A percentile compares a stretch with the other conserved stretches of the same genome.
Evolutionary conservation across 2,888 invertebrate genomes (phyloP).

Genomic region (Ormyrus nitidulus): DNA sequence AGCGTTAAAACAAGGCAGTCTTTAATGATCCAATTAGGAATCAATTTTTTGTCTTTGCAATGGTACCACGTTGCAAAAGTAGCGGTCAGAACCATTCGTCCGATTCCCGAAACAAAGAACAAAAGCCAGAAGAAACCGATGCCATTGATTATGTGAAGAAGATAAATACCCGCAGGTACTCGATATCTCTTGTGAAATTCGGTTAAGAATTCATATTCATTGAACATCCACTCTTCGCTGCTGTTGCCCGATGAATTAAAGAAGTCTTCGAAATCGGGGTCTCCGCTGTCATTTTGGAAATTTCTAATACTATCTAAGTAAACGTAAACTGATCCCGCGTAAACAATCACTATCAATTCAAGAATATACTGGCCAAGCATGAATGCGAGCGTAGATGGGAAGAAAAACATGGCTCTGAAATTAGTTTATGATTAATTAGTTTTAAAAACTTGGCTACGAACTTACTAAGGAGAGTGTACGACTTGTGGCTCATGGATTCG

Average conservation of each 20-base stretch:
- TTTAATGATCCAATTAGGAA: neutral
- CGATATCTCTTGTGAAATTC: no score
- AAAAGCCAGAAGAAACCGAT: constrained; percentile 25
- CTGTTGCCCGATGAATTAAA: neutral
- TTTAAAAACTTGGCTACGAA: no score
- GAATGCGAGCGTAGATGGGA: constrained; percentile 32
- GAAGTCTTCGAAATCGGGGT: neutral
- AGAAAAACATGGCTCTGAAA: constrained; percentile 48
- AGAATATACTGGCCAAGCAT: constrained; percentile 10
- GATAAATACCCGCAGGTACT: neutral
- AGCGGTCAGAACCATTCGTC: constrained; percentile 32
- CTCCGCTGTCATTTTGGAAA: neutral
- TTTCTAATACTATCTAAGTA: constrained; percentile 11
- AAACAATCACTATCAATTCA: neutral
- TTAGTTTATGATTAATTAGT: no score
- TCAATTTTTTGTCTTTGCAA: neutral
- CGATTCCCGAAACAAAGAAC: constrained; percentile 22
- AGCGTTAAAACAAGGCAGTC: no score
- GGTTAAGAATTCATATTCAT: no score
- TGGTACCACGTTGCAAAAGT: constrained; percentile 48
- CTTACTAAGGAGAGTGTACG: no score
- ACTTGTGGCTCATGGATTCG: no score
- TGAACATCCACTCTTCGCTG: no score
- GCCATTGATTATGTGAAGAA: constrained; percentile 30
- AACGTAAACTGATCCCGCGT: neutral